Conservation (phyloP, 2,113 vertebrate genomes). For the Malurus elegans region DNA sequence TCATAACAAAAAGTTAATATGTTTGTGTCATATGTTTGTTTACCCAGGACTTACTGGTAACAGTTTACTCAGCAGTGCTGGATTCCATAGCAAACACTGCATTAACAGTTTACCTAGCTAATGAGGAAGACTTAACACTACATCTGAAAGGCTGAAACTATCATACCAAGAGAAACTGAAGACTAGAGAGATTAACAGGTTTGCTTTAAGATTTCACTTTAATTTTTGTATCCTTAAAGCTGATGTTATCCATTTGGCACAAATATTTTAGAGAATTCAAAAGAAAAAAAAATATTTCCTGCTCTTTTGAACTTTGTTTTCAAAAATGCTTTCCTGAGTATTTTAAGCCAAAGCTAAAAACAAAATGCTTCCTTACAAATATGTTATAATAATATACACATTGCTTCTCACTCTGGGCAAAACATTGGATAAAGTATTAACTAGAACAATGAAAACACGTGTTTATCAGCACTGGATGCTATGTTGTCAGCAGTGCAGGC, state of each 20-base stretch:
- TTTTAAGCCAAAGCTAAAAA: neutral
- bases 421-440: neutral
- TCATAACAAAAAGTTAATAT: neutral
- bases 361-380: neutral
- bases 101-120: neutral
- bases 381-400: neutral
- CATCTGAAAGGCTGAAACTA: neutral
- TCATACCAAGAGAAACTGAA: neutral
- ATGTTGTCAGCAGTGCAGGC: neutral
- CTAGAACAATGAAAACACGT: neutral
- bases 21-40: neutral
- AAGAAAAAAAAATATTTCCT: neutral
- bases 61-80: neutral
- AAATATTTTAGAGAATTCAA: neutral
- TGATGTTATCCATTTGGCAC: neutral
- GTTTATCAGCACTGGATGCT: neutral
- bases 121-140: neutral
- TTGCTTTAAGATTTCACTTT: neutral
- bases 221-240: neutral
- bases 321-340: neutral
- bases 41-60: no score
- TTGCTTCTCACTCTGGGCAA: neutral
- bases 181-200: neutral
- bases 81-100: neutral
- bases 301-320: neutral